phyloP scores from a whole-genome alignment of 2,797 vertebrate species.

The Mormyrops boulengeri region DNA sequence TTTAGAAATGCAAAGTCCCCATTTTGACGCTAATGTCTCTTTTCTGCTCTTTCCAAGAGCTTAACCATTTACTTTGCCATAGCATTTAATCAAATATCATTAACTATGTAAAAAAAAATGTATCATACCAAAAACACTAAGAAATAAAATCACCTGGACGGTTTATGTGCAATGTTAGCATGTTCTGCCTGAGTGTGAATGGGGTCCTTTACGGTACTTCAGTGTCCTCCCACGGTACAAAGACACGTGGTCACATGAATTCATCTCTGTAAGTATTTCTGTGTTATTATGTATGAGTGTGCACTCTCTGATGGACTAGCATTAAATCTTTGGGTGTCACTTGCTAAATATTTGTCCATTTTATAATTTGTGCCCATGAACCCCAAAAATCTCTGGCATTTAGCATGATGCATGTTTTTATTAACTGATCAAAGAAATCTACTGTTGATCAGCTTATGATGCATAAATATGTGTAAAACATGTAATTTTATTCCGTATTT shows the following conservation, averaged over 20 bases:
- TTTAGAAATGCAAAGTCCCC: conserved; percentile 23
- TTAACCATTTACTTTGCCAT: neutral
- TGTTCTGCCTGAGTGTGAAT: neutral
- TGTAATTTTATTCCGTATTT: neutral
- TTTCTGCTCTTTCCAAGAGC: neutral
- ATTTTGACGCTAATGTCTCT: conserved; percentile 25
- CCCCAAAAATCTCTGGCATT: neutral
- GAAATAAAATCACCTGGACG: neutral
- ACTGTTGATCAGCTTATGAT: neutral
- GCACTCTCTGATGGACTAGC: neutral
- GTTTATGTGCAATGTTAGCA: neutral
- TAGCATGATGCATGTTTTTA: neutral
- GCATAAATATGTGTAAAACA: neutral
- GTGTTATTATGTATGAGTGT: neutral
- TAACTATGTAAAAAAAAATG: neutral
- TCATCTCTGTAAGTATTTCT: neutral
- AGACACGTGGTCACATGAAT: neutral
- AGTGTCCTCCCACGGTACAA: neutral
- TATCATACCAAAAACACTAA: neutral
- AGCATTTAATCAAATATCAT: neutral
- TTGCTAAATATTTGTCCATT: neutral
- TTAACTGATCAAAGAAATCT: neutral
- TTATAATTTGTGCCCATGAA: neutral
- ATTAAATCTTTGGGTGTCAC: neutral
- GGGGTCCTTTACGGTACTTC: neutral